These are phyloP conservation scores for Stramonita haemastoma DNA, from an alignment of 2,888 invertebrate species.

Conservation along the genomic window DNA sequence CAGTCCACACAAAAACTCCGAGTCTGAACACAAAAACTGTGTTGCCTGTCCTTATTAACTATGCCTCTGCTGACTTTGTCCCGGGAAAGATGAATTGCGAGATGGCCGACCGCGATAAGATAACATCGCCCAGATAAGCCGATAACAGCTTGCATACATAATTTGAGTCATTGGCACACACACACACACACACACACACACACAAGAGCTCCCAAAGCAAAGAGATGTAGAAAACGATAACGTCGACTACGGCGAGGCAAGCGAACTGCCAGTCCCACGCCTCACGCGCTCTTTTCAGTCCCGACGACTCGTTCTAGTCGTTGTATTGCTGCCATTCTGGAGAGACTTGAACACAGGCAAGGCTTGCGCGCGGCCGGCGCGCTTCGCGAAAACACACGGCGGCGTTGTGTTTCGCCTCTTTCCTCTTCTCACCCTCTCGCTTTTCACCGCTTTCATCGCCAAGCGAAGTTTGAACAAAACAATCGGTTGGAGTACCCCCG, in stretches of 20 bases:
- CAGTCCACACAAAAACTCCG: too few relatives aligned
- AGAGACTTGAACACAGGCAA: not conserved
- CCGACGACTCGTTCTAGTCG: not conserved
- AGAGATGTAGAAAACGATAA: conserved; percentile 43
- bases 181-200: conserved; percentile 21
- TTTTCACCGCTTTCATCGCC: not conserved
- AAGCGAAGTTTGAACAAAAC: not conserved
- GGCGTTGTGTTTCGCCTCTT: not conserved
- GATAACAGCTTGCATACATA: conserved; percentile 49
- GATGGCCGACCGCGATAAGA: conserved; percentile 47
- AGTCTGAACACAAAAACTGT: too few relatives aligned
- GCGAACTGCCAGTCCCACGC: conserved; percentile 11
- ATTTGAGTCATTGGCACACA: conserved; percentile 46
- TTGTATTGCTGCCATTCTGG: not conserved
- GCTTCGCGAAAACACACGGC: not conserved
- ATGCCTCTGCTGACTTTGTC: conserved; percentile 29
- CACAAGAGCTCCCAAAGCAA: conserved; percentile 40
- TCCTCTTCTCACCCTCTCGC: conserved; percentile 14
- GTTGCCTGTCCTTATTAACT: not conserved
- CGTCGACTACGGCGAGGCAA: not conserved
- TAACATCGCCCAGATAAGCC: conserved; percentile 46
- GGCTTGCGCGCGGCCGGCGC: not conserved
- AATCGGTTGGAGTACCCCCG: conserved; percentile 21
- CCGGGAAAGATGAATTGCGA: conserved; percentile 45
- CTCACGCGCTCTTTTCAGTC: not conserved